phyloP scores from a whole-genome alignment of 1,140 invertebrate species.

The Orchestia grillus region DNA sequence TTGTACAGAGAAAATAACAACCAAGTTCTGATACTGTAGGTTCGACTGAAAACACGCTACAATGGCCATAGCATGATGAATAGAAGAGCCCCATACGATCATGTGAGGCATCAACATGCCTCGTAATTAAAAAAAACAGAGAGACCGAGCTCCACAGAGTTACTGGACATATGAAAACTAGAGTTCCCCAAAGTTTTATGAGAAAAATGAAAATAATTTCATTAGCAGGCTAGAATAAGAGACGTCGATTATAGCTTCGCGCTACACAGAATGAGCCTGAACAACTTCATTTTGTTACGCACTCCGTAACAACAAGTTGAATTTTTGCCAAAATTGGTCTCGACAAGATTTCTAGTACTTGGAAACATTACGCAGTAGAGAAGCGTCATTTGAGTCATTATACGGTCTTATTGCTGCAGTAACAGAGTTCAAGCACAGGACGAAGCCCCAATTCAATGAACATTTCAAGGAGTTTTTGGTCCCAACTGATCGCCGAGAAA shows the following conservation, averaged over 20 bases:
- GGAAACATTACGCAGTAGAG: neutral
- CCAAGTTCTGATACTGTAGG: neutral
- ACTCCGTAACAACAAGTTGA: neutral
- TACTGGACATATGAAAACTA: neutral
- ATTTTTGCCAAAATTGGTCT: neutral
- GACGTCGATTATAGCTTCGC: neutral
- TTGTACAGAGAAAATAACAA: neutral
- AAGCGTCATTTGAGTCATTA: neutral
- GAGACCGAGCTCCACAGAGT: neutral
- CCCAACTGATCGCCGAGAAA: too few species aligned
- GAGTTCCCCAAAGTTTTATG: neutral
- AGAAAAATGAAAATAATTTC: neutral
- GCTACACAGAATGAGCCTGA: neutral
- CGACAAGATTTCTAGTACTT: neutral
- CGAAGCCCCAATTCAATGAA: neutral
- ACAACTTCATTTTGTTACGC: neutral
- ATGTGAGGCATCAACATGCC: too few species aligned
- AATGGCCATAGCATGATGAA: neutral
- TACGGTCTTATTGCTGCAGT: too few species aligned
- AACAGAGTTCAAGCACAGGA: neutral
- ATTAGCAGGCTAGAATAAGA: neutral
- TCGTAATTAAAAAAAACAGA: neutral
- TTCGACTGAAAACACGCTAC: neutral
- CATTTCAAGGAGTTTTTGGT: neutral
- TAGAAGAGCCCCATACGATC: neutral